Conservation (phyloP, 2,797 vertebrate genomes). For the Rhinogobio ventralis region DNA sequence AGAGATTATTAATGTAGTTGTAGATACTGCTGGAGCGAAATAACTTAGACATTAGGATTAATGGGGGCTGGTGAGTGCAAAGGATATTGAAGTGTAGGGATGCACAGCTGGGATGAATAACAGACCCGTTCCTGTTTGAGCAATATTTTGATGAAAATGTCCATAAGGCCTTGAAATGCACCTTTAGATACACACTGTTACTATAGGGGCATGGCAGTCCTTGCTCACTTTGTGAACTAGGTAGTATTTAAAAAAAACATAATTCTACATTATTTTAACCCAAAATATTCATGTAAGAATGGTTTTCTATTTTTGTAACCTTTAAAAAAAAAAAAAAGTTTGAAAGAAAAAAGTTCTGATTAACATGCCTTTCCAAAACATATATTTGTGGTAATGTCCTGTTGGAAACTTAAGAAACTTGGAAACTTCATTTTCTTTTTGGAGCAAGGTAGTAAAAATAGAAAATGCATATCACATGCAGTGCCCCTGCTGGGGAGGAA, state of each 20-base stretch:
- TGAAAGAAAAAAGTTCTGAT: not conserved
- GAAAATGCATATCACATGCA: not conserved
- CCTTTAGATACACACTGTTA: not conserved
- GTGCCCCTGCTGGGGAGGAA: constrained; percentile 58
- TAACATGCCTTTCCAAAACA: not conserved
- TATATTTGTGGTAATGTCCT: not conserved
- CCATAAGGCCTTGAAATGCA: constrained; percentile 17
- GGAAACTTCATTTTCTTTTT: not conserved
- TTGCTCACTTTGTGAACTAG: not conserved
- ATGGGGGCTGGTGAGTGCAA: constrained; percentile 56
- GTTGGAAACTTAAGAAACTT: not conserved
- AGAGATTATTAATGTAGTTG: constrained; percentile 59
- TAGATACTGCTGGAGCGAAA: constrained; percentile 47
- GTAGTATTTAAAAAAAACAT: not conserved
- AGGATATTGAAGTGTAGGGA: constrained; percentile 52
- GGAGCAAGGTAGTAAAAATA: not conserved
- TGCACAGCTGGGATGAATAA: constrained; percentile 60
- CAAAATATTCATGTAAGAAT: not conserved
- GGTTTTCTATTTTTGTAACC: not conserved
- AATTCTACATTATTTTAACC: not conserved
- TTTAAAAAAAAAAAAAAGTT: not conserved
- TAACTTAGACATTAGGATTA: constrained; percentile 59
- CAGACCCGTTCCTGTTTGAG: constrained; percentile 17
- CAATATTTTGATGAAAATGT: constrained; percentile 21
- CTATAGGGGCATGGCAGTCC: not conserved